Conservation (phyloP, 2,113 vertebrate genomes). For the Microcebus griseorufus region DNA sequence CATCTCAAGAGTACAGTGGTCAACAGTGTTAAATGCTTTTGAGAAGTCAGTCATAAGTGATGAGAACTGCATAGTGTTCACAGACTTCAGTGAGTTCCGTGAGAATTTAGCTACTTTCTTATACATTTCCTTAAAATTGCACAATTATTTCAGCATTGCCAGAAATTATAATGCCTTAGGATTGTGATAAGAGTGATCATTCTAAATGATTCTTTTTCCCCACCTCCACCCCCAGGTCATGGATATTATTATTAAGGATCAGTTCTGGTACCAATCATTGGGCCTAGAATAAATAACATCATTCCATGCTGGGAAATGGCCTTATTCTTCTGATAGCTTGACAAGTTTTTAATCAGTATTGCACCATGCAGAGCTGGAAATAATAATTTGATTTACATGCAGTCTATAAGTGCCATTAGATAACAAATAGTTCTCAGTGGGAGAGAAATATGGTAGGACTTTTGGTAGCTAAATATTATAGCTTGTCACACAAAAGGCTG, state of each 20-base stretch:
- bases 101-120: conserved; percentile 20
- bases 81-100: not conserved
- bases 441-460: conserved; percentile 66
- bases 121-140: not conserved
- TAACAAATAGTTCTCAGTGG: conserved; percentile 76
- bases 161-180: conserved; percentile 41
- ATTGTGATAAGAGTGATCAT: conserved; percentile 43
- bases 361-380: conserved; percentile 71
- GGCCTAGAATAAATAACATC: conserved; percentile 71
- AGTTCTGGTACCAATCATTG: conserved; percentile 61
- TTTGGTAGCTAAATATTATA: conserved; percentile 68
- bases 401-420: conserved; percentile 75
- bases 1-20: conserved; percentile 2
- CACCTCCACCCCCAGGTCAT: not conserved
- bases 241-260: conserved; percentile 67
- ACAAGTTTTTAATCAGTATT: conserved; percentile 78
- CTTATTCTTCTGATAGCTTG: conserved; percentile 78
- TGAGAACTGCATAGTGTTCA: not conserved
- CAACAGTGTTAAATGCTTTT: not conserved
- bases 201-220: conserved; percentile 38
- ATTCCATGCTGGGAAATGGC: conserved; percentile 80
- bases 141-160: conserved; percentile 43
- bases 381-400: conserved; percentile 80
- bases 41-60: not conserved
- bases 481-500: conserved; percentile 70